Percentiles rank a stretch among this genome's conserved stretches.
Evolutionary conservation across 2,113 vertebrate species (phyloP).

Genomic region (Chelonoidis abingdonii): DNA sequence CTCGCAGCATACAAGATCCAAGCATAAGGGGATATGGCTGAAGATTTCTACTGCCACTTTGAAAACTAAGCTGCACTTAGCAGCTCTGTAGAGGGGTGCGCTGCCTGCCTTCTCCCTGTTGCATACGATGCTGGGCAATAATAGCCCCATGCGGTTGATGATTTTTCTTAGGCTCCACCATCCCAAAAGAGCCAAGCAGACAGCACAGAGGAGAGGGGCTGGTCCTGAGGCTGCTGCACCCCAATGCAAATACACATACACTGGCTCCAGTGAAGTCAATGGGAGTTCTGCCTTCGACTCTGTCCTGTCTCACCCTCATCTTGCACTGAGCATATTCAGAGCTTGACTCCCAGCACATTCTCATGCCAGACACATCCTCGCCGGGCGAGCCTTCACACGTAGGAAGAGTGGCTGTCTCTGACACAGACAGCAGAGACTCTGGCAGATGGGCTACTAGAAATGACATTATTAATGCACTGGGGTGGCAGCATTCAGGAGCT

Average conservation of each 20-base stretch:
- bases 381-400: background rate
- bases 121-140: background rate
- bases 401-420: background rate
- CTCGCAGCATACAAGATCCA: background rate
- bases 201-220: too few species aligned
- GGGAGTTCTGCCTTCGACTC: background rate
- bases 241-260: background rate
- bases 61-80: too few species aligned
- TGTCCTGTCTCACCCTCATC: background rate
- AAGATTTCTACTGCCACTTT: background rate
- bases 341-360: background rate
- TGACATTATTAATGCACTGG: background rate
- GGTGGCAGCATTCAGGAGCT: background rate
- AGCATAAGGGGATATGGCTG: background rate
- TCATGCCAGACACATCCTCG: background rate
- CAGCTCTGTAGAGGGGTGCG: too few species aligned
- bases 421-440: background rate
- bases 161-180: background rate
- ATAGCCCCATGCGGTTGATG: too few species aligned
- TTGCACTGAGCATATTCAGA: background rate
- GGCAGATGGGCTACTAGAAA: background rate
- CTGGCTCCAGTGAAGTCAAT: background rate
- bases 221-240: background rate
- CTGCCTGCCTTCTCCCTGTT: too few species aligned
- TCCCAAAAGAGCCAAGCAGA: background rate